These are phyloP conservation scores for Galeopsomyia nigrocyanea DNA, from an alignment of 2,888 invertebrate genomes.

Conservation along the genomic window DNA sequence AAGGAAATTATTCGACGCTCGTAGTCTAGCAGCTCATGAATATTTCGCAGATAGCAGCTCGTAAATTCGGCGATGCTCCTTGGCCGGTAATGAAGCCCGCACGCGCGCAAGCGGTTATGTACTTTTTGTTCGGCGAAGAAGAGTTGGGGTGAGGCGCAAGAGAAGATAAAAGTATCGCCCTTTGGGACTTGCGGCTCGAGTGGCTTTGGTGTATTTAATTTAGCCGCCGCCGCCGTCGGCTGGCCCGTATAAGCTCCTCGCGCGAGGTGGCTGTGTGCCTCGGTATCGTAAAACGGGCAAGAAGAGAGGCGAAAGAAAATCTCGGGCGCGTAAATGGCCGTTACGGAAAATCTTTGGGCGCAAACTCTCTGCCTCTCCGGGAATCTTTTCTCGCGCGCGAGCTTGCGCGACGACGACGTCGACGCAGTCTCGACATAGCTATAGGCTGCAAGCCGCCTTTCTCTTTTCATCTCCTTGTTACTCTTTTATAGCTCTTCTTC, in stretches of 20 bases:
- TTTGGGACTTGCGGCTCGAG: conserved; percentile 19
- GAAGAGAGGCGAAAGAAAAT: conserved; percentile 30
- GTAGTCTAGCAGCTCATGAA: conserved; percentile 39
- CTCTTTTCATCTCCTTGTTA: conserved; percentile 47
- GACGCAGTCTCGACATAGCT: not conserved
- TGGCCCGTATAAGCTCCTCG: too few species aligned
- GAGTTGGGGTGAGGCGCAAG: conserved; percentile 4
- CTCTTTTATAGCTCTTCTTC: conserved; percentile 46
- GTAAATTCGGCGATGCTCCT: conserved; percentile 44
- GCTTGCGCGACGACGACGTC: too few species aligned
- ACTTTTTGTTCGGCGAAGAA: not conserved
- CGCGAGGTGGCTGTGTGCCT: not conserved
- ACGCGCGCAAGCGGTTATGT: not conserved
- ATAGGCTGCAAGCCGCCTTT: conserved; percentile 25
- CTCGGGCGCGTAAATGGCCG: conserved; percentile 46
- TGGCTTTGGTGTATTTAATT: conserved; percentile 44
- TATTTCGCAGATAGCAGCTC: conserved; percentile 40
- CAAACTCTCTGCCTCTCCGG: too few species aligned
- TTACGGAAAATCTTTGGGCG: conserved; percentile 47
- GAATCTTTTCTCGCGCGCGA: too few species aligned
- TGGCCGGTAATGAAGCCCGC: conserved; percentile 34
- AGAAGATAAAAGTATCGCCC: conserved; percentile 38
- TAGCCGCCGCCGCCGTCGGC: conserved; percentile 2
- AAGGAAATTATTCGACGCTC: conserved; percentile 41
- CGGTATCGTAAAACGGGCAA: not conserved